Evolutionary conservation across 1,140 invertebrate species (phyloP).

Genomic region (Samia ricini): DNA sequence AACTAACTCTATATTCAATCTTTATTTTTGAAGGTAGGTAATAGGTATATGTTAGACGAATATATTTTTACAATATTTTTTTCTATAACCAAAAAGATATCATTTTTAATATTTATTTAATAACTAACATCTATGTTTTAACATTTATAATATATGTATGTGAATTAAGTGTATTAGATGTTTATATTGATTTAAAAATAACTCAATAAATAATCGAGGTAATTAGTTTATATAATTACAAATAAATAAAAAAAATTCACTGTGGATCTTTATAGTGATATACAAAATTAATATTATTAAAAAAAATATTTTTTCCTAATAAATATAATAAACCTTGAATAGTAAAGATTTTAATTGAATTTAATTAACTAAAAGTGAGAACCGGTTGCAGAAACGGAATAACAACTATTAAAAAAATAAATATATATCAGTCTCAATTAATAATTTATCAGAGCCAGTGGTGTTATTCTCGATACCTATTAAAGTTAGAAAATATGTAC

Average conservation of each 20-base stretch:
- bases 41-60: not conserved
- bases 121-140: not conserved
- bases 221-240: too few species aligned
- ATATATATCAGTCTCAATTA: not conserved
- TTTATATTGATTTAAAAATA: not conserved
- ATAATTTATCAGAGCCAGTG: not conserved
- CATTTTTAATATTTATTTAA: not conserved
- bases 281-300: too few species aligned
- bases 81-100: not conserved
- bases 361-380: too few species aligned
- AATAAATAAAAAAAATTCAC: too few species aligned
- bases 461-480: not conserved
- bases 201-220: not conserved
- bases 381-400: not conserved
- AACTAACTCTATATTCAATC: not conserved
- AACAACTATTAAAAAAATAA: not conserved
- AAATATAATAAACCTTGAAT: too few species aligned
- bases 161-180: not conserved
- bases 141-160: not conserved
- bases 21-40: not conserved
- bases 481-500: not conserved
- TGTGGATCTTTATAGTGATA: too few species aligned
- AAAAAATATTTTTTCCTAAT: too few species aligned
- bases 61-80: not conserved
- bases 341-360: too few species aligned